Evolutionary conservation across 2,888 invertebrate species (phyloP).

Genomic region (Poecilobothrus nobilitatus): DNA sequence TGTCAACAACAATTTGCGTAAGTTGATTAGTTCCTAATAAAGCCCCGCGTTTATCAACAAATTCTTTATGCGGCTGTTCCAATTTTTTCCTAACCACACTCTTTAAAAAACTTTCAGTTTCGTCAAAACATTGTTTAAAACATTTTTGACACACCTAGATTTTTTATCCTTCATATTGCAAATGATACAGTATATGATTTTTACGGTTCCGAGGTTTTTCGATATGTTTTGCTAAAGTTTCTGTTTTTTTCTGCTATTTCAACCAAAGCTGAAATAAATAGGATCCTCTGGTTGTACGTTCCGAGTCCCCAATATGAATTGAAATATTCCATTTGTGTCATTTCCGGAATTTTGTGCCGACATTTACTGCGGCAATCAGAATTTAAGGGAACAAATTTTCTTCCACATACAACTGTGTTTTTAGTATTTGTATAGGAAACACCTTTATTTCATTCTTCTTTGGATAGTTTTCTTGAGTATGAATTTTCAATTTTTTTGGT

Average conservation of each 20-base stretch:
- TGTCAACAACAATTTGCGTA: constrained; percentile 19
- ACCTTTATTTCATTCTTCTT: too few relatives aligned
- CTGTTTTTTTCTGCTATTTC: constrained; percentile 7
- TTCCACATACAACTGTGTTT: not conserved
- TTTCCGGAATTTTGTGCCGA: not conserved
- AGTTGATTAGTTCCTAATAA: constrained; percentile 14
- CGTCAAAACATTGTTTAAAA: constrained; percentile 22
- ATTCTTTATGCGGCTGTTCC: constrained; percentile 6
- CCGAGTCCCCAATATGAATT: constrained; percentile 4
- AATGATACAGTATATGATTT: not conserved
- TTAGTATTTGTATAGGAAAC: too few relatives aligned
- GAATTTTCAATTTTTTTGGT: too few relatives aligned
- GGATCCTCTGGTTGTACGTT: not conserved
- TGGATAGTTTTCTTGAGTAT: too few relatives aligned
- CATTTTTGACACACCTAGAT: constrained; percentile 24
- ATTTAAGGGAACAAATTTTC: not conserved
- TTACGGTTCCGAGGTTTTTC: not conserved
- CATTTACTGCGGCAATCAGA: constrained; percentile 2
- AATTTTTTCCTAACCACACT: constrained; percentile 22
- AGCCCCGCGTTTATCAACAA: constrained; percentile 18
- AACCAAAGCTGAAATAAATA: not conserved
- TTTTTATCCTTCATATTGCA: constrained; percentile 21
- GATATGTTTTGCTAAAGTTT: not conserved
- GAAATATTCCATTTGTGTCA: not conserved
- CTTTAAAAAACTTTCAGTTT: constrained; percentile 23